A percentile compares a stretch with the other conserved stretches of the same genome.
These are phyloP conservation scores for Coreius guichenoti DNA, from an alignment of 2,797 vertebrate genomes.

Conservation along the genomic window DNA sequence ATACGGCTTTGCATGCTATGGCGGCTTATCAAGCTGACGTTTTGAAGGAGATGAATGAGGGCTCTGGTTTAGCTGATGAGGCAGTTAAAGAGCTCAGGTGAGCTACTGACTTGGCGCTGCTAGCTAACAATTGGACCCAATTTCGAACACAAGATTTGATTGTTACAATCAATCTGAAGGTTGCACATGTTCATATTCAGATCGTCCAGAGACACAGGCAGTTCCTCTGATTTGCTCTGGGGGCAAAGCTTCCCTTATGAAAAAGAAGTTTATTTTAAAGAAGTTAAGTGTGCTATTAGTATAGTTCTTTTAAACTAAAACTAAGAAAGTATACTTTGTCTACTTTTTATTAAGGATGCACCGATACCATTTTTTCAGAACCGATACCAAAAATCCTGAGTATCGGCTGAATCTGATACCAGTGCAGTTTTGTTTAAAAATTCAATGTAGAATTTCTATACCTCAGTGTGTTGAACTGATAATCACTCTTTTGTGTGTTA, in stretches of 20 bases:
- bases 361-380: too few species aligned
- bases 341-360: too few species aligned
- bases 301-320: too few species aligned
- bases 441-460: too few species aligned
- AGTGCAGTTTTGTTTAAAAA: too few species aligned
- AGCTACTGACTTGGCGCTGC: neutral
- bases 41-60: neutral
- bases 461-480: too few species aligned
- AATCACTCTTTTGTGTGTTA: too few species aligned
- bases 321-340: too few species aligned
- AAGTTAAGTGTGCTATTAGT: too few species aligned
- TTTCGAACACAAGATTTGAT: neutral
- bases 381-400: too few species aligned
- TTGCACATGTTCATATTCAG: neutral
- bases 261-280: too few species aligned
- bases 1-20: neutral
- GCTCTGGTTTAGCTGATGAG: neutral
- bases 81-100: neutral
- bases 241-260: neutral
- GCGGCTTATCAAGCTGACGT: neutral
- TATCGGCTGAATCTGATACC: too few species aligned
- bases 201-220: neutral
- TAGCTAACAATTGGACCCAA: neutral
- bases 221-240: neutral
- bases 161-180: neutral